Evolutionary conservation across 2,888 invertebrate genomes (phyloP).

Genomic region (Synergus umbraculus): DNA sequence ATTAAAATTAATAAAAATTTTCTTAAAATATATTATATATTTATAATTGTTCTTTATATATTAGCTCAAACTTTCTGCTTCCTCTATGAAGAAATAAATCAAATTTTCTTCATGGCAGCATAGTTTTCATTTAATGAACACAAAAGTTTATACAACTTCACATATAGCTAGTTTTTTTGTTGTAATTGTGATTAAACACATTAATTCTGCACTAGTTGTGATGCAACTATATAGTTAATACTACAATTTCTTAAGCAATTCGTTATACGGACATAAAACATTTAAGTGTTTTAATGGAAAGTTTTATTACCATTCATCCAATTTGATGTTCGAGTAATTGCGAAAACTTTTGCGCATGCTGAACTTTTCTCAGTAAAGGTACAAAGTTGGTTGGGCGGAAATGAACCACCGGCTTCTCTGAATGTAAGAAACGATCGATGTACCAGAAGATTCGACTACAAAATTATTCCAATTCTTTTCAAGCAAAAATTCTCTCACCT

Average conservation of each 20-base stretch:
- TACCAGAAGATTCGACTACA: slow-evolving; percentile 24
- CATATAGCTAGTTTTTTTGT: not conserved
- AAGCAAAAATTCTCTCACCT: not conserved
- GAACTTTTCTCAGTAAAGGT: slow-evolving; percentile 34
- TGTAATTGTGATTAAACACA: not conserved
- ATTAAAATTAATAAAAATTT: no score
- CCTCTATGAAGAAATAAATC: no score
- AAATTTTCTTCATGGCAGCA: no score
- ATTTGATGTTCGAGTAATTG: slow-evolving; percentile 39
- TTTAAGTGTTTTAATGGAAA: slow-evolving; percentile 24
- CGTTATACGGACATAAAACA: slow-evolving; percentile 1
- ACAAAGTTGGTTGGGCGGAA: slow-evolving; percentile 37
- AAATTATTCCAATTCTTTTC: slow-evolving; percentile 7
- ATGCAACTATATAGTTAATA: slow-evolving; percentile 9
- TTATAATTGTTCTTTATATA: no score
- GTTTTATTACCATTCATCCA: slow-evolving; percentile 33
- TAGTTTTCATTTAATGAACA: no score
- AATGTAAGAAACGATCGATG: slow-evolving; percentile 26
- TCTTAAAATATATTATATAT: no score
- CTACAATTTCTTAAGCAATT: not conserved
- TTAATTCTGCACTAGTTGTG: not conserved
- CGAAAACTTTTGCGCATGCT: slow-evolving; percentile 30
- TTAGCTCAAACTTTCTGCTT: no score
- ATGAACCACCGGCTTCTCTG: slow-evolving; percentile 27
- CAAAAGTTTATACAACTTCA: no score